Base-by-base conservation (phyloP, 1,140 invertebrate genomes). In the Neuroterus valhalla region DNA sequence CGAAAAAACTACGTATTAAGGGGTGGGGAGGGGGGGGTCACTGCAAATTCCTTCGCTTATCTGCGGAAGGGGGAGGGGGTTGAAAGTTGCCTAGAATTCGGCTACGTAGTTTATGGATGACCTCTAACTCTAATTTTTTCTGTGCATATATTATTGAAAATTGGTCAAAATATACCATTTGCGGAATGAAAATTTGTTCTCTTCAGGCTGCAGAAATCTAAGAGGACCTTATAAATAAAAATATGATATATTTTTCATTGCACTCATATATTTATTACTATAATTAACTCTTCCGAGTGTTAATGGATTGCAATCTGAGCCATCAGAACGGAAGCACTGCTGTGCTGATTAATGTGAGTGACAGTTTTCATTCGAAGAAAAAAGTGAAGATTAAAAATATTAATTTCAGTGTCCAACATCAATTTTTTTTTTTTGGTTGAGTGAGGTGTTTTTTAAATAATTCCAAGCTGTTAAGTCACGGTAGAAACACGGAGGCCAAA, bases 401-500 rank as follows among this genome's bases (percentile, higher is more conserved):
- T 5, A 38, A 38, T 38, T 38, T 38, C 10, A 38, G 0, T 38
- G 10, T 0, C 31, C 10, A 38, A 38, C 3, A 38, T 1, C 5
- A 6, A 8, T 38, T 0, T 38, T 38, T 3, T 38, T 8, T 38
- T 8, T 38, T 8, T 38, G 1, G n/a, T 55, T 26, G 19, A 55
- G 55, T 62, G 12, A 14, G 6, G 55, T 62, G 55, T 26, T 38
- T 38, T 62, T 15, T 3, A n/a, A 31, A 62, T 38, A n/a, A 23
- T 55, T 55, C n/a, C 55, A 62, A 62, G 55, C 55, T 62, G 55
- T 62, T 62, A 62, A 62, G 15, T 62, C 55, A 62, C 23, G 31
- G 31, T 31, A 62, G 31, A 62, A 31, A 23, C 3, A 62, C 55
- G 2, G 55, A 62, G 55, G 55, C 55, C 55, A 62, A 62, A 62